These are phyloP conservation scores for Himalopsyche anomala DNA, from an alignment of 2,888 invertebrate species.

Conservation along the genomic window DNA sequence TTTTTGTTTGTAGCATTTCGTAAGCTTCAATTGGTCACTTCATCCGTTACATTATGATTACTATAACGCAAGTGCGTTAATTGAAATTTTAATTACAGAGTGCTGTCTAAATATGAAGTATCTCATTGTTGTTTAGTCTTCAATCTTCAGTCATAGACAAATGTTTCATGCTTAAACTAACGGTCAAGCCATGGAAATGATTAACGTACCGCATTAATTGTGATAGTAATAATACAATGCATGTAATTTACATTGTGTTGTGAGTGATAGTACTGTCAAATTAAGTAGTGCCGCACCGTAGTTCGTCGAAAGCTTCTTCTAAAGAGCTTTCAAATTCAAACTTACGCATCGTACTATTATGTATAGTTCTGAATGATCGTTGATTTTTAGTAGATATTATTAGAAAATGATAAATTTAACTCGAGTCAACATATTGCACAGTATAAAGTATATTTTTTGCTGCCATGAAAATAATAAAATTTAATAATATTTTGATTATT, in stretches of 20 bases:
- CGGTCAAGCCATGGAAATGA: conserved; percentile 24
- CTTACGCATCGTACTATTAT: too few relatives aligned
- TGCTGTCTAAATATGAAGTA: background rate
- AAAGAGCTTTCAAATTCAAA: too few relatives aligned
- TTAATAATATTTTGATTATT: too few relatives aligned
- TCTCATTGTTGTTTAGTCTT: background rate
- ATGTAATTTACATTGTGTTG: background rate
- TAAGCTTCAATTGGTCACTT: conserved; percentile 34
- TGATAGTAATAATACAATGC: background rate
- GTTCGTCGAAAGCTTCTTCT: too few relatives aligned
- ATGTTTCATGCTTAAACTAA: conserved; percentile 4
- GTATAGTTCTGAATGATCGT: too few relatives aligned
- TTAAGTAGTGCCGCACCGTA: too few relatives aligned
- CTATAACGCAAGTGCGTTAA: conserved; percentile 17
- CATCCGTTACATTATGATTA: conserved; percentile 28
- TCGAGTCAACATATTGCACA: too few relatives aligned
- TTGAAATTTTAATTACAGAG: conserved; percentile 27
- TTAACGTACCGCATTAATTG: background rate
- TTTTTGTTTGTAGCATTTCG: background rate
- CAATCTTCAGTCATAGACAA: background rate
- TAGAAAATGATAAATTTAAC: too few relatives aligned
- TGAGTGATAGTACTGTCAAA: too few relatives aligned
- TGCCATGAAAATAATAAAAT: too few relatives aligned
- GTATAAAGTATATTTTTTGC: too few relatives aligned
- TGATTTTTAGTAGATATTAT: too few relatives aligned